Evolutionary conservation across 2,797 vertebrate genomes (phyloP), one percentile per base, ranked within the genome.

Genomic region (Sebastiscus tertius): DNA sequence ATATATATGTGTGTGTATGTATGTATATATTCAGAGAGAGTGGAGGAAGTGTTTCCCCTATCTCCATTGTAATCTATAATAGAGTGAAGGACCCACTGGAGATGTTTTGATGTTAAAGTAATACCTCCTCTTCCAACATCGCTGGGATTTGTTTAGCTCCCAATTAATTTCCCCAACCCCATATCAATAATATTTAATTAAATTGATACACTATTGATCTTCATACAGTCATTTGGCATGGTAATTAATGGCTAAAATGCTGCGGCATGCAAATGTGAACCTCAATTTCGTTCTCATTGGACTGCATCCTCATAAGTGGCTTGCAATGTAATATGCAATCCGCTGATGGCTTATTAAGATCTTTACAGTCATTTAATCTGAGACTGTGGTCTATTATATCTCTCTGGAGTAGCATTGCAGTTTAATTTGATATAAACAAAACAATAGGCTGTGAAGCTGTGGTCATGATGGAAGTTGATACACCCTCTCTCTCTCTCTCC

Each of bases 361-460:
- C 92, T 89, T 93, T 90, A 94, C 91, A 93, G 94, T 95, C 94
- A 95, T 94, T 95, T 93, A 95, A 95, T 94, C 91, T 94, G 87
- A 93, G 92, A 90, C 94, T 92, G 93, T 93, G 93, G 94, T 95
- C 94, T 94, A 93, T 95, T 95, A 94, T 86, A 90, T 92, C 92
- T 94, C 92, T 92, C 93, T 75, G 85, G 92, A 94, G 94, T 80
- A 91, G 87, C 91, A 93, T 92, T 93, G 87, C 88, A 91, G 93
- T 94, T 95, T 96, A 94, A 96, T 95, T 95, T 95, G 94, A 95
- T 95, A 93, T 93, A 94, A 95, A 95, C 92, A 95, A 93, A 94
- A 94, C 93, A 95, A 92, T 82, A 91, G 93, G 86, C 94, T 93
- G 92, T 85, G 93, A 94, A 92, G 90, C 88, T 93, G 94, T 90